Conservation (phyloP, 1,140 invertebrate species). For the Elymnias hypermnestra region DNA sequence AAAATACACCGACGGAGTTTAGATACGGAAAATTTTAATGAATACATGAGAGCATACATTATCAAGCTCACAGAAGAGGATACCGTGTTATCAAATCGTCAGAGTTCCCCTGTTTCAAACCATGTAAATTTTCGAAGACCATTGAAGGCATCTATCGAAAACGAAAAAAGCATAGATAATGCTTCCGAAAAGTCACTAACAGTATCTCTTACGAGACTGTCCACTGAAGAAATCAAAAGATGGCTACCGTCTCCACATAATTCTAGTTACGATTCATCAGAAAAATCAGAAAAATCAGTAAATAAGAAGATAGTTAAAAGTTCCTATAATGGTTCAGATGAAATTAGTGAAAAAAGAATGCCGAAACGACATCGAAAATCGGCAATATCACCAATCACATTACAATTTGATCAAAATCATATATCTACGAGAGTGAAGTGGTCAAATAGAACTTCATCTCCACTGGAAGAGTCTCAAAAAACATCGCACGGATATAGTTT, state of each 20-base stretch:
- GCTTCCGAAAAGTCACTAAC: conserved; percentile 16
- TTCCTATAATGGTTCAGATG: neutral
- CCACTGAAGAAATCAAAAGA: conserved; percentile 28
- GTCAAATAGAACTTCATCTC: no score
- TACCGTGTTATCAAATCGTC: neutral
- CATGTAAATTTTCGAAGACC: no score
- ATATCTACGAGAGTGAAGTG: no score
- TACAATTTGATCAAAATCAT: conserved; percentile 15
- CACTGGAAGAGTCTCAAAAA: no score
- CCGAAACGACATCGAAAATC: no score
- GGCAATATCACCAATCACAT: conserved; percentile 39
- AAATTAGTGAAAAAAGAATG: conserved; percentile 3
- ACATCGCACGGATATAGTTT: no score
- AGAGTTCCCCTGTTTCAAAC: neutral
- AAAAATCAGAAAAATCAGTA: conserved; percentile 11
- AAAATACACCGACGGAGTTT: conserved; percentile 29
- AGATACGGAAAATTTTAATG: conserved; percentile 32
- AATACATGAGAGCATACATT: conserved; percentile 31
- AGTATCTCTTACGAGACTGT: conserved; percentile 30
- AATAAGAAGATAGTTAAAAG: no score
- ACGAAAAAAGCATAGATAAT: no score
- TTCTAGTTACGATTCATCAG: conserved; percentile 13
- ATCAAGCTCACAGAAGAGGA: conserved; percentile 34
- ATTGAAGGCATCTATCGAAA: no score
- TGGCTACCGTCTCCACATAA: conserved; percentile 27